Evolutionary conservation across 2,797 vertebrate genomes (phyloP).

Genomic region (Echeneis naucrates): DNA sequence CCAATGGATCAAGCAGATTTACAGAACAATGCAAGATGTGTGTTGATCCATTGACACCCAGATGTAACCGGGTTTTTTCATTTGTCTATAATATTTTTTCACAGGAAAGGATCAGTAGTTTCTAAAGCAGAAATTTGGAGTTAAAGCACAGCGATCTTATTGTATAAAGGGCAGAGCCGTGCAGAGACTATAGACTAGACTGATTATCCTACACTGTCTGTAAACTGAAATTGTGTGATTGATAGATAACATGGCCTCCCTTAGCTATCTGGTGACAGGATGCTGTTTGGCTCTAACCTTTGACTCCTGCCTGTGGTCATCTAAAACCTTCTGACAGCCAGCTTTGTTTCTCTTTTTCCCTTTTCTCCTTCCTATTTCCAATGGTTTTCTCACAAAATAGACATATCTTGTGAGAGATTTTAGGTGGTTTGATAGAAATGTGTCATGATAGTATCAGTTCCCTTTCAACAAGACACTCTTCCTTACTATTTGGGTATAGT

Average conservation of each 20-base stretch:
- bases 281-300: slow-evolving; percentile 56
- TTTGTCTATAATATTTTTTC: no score
- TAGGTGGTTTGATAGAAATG: slow-evolving; percentile 15
- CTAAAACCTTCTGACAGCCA: slow-evolving; percentile 50
- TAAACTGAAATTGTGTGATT: slow-evolving; percentile 17
- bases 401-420: slow-evolving; percentile 20
- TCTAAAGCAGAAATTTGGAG: no score
- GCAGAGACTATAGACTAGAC: not conserved
- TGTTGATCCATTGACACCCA: not conserved
- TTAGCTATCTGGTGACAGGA: slow-evolving; percentile 56
- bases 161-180: not conserved
- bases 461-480: slow-evolving; percentile 10
- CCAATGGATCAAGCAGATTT: slow-evolving; percentile 1
- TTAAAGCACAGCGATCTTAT: not conserved
- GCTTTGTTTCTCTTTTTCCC: slow-evolving; percentile 34
- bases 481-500: not conserved
- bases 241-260: slow-evolving; percentile 21
- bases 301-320: slow-evolving; percentile 52
- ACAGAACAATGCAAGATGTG: not conserved
- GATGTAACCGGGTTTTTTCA: no score
- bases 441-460: slow-evolving; percentile 29
- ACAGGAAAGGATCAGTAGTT: no score
- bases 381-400: slow-evolving; percentile 36
- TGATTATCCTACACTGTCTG: not conserved
- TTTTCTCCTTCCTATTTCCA: slow-evolving; percentile 19